phyloP scores from a whole-genome alignment of 2,888 invertebrate species.

The Limenitis arthemis region DNA sequence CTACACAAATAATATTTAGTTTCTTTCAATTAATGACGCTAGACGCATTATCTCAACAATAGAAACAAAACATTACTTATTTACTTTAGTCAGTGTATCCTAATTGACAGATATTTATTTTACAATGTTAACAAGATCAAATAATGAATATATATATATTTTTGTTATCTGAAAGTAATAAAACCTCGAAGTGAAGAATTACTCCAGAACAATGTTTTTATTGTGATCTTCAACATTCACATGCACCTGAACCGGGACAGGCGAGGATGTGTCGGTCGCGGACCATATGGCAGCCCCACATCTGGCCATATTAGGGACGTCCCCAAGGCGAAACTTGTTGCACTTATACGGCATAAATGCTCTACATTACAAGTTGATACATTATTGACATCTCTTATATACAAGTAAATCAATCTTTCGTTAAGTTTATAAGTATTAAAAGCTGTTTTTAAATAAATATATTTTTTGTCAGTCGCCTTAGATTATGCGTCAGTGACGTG shows the following conservation, averaged over 20 bases:
- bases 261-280: conserved; percentile 57
- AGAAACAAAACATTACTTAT: too few species aligned
- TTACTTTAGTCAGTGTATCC: too few species aligned
- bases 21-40: too few species aligned
- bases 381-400: conserved; percentile 46
- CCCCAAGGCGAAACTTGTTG: conserved; percentile 70
- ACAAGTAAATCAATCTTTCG: conserved; percentile 36
- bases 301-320: conserved; percentile 62
- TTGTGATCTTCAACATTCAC: conserved; percentile 31
- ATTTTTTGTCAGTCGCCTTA: conserved; percentile 24
- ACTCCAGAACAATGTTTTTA: conserved; percentile 36
- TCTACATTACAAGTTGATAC: conserved; percentile 51
- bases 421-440: conserved; percentile 30
- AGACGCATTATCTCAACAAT: too few species aligned
- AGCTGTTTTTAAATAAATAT: conserved; percentile 5
- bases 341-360: conserved; percentile 68
- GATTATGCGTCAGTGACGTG: conserved; percentile 31
- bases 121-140: too few species aligned
- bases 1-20: conserved; percentile 3
- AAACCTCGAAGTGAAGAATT: conserved; percentile 15
- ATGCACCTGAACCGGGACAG: conserved; percentile 43
- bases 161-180: neutral
- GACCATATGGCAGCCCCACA: conserved; percentile 64
- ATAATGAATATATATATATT: neutral
- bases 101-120: too few species aligned